These are phyloP conservation scores for Anoncus sp. DNA, from an alignment of 2,888 invertebrate genomes.

Conservation along the genomic window DNA sequence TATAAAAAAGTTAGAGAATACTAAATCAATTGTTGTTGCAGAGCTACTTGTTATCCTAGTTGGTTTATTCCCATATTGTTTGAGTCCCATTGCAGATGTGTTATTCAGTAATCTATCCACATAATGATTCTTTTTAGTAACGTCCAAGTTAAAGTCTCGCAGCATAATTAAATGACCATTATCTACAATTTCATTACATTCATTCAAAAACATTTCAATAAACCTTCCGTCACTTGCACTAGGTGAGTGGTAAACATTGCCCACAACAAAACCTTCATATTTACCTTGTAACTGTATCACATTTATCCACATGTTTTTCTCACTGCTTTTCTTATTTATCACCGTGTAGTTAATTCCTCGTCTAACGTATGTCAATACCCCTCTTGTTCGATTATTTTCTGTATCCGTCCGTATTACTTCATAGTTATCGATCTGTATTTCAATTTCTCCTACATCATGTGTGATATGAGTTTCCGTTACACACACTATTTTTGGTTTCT, in stretches of 20 bases:
- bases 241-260: constrained; percentile 49
- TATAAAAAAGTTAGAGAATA: too few relatives aligned
- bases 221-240: constrained; percentile 43
- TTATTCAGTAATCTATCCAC: constrained; percentile 22
- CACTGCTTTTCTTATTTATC: too few relatives aligned
- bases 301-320: constrained; percentile 42
- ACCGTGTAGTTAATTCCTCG: too few relatives aligned
- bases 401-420: constrained; percentile 17
- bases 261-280: constrained; percentile 27
- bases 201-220: constrained; percentile 33
- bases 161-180: constrained; percentile 31
- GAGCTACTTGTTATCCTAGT: too few relatives aligned
- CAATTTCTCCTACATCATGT: constrained; percentile 13
- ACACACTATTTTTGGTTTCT: constrained; percentile 36
- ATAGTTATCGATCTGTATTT: constrained; percentile 33
- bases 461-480: constrained; percentile 37
- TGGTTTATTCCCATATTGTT: constrained; percentile 50
- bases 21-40: too few relatives aligned
- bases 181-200: constrained; percentile 43
- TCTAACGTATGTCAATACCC: too few relatives aligned
- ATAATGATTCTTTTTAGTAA: constrained; percentile 34
- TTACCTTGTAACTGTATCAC: constrained; percentile 18
- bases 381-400: too few relatives aligned
- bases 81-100: constrained; percentile 42
- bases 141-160: constrained; percentile 32